Evolutionary conservation across 2,888 invertebrate species (phyloP), one percentile per base, ranked within the genome.

Genomic region (Charanyca ferruginea): DNA sequence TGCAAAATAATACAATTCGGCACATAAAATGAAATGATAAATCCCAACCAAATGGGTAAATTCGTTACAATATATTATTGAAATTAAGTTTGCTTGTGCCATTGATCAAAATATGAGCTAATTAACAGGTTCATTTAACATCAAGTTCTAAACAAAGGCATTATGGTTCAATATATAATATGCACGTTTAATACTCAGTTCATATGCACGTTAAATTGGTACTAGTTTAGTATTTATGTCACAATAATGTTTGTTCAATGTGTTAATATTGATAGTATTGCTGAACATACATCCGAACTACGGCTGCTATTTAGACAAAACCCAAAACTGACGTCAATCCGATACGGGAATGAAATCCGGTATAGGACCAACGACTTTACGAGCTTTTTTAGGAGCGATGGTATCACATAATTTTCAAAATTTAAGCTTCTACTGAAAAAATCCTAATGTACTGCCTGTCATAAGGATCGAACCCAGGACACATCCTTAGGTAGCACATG

Each of bases 61-160:
- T 38, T 35, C 2, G 23, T 23, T 13, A 13, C 5, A 47, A 51
- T 44, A 22, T 58, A 0, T n/a, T 51, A 4, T 20, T 5, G 1
- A 54, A 54, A 54, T 62, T 32, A 3, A 25, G 9, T 41, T 32
- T 11, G 11, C 4, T 49, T 42, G 38, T 61, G 25, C 6, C 35
- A 35, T 8, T 42, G 25, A 48, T 25, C 9, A 44, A 25, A 48
- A 69, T 52, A 16, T n/a, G 8, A 51, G 13, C 16, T 45, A 49
- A 68, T 73, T 59, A 44, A 52, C 13, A 23, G 1, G 8, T 48
- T 28, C 25, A 47, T 41, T 23, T 8, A 20, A 20, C 22, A 53
- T 63, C 6, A 52, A 52, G 11, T 35, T 45, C 48, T 65, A 60
- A 67, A 68, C 51, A 68, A 68, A 60, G 49, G 54, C 49, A 28